Conservation (phyloP, 2,888 invertebrate genomes). For the Chrysomela aeneicollis region DNA sequence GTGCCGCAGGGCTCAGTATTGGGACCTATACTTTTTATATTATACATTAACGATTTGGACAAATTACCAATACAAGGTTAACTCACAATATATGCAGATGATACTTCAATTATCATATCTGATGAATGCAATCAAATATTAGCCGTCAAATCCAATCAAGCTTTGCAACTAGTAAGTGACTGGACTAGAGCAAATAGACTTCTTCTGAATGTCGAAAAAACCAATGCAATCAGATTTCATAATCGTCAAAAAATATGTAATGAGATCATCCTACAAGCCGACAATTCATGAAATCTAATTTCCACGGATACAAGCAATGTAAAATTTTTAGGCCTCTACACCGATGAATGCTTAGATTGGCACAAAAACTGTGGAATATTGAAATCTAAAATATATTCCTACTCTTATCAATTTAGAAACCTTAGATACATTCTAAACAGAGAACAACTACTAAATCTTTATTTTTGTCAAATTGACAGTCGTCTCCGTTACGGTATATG, state of each 20-base stretch:
- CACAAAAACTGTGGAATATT: constrained; percentile 10
- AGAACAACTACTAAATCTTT: constrained; percentile 9
- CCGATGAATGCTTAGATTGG: neutral
- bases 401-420: constrained; percentile 11
- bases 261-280: too few species aligned
- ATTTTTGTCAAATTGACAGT: constrained; percentile 12
- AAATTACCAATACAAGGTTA: neutral
- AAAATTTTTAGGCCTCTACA: neutral
- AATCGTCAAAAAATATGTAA: neutral
- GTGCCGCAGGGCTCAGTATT: too few species aligned
- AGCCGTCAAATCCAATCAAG: neutral
- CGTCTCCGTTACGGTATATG: constrained; percentile 9
- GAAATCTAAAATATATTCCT: constrained; percentile 4
- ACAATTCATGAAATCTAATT: neutral
- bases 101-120: constrained; percentile 9
- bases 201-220: constrained; percentile 7
- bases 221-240: neutral
- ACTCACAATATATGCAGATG: neutral
- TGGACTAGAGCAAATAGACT: constrained; percentile 10
- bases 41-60: neutral
- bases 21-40: neutral
- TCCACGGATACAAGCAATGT: neutral
- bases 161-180: constrained; percentile 12
- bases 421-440: neutral
- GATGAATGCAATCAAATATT: constrained; percentile 11